A percentile compares a stretch with the other conserved stretches of the same genome.
These are phyloP conservation scores for Ectropis crepuscularia DNA, from an alignment of 2,888 invertebrate species.

Conservation along the genomic window DNA sequence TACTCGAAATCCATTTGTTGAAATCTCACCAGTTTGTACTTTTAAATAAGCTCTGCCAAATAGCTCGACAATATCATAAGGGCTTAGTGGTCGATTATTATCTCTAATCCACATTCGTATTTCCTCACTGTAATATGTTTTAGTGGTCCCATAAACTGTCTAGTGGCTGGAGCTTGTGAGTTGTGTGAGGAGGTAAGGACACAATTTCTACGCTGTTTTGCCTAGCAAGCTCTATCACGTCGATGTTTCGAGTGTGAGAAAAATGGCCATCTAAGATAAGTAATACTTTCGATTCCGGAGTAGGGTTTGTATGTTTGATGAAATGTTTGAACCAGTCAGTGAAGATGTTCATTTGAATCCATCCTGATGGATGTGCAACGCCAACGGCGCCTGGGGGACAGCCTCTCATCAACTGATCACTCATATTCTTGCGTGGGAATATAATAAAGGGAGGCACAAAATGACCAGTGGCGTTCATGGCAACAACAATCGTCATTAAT, in stretches of 20 bases:
- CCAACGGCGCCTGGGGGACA: slow-evolving; percentile 39
- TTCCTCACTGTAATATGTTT: background rate
- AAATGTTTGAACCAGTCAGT: slow-evolving; percentile 26
- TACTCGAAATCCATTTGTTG: background rate
- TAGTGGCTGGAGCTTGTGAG: slow-evolving; percentile 11
- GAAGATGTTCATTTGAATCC: slow-evolving; percentile 41
- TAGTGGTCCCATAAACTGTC: too few species aligned
- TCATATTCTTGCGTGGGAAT: slow-evolving; percentile 41
- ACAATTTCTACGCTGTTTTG: slow-evolving; percentile 6
- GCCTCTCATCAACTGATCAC: slow-evolving; percentile 36
- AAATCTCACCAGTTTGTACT: background rate
- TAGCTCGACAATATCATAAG: background rate
- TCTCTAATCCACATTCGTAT: background rate
- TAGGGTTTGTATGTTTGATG: slow-evolving; percentile 34
- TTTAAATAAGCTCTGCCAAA: background rate
- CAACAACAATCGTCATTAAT: background rate
- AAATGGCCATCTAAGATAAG: slow-evolving; percentile 44
- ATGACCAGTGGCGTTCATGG: background rate
- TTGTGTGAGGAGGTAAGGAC: slow-evolving; percentile 13
- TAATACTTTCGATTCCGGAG: slow-evolving; percentile 40
- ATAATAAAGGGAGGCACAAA: slow-evolving; percentile 16
- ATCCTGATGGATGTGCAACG: slow-evolving; percentile 34
- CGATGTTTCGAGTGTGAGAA: slow-evolving; percentile 39
- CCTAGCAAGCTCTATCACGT: slow-evolving; percentile 33
- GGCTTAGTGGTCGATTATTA: background rate